Conservation (phyloP, 2,888 invertebrate genomes). For the Dascillus cervinus region DNA sequence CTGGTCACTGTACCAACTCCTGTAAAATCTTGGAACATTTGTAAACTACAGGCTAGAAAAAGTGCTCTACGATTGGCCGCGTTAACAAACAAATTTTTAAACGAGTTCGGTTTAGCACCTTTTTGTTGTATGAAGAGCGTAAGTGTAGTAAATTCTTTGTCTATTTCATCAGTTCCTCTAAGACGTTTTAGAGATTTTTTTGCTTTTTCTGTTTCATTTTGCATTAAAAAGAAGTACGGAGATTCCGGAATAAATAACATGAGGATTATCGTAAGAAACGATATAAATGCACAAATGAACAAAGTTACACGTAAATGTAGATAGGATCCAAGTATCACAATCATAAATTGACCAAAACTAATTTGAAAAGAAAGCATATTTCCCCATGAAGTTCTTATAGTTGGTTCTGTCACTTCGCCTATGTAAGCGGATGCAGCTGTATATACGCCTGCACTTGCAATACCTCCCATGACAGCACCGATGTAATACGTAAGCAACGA, state of each 20-base stretch:
- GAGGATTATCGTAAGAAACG: slow-evolving; percentile 49
- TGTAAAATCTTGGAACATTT: slow-evolving; percentile 27
- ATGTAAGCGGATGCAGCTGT: slow-evolving; percentile 27
- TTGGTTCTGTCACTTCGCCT: slow-evolving; percentile 30
- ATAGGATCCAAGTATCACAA: slow-evolving; percentile 50
- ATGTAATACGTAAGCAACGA: slow-evolving; percentile 27
- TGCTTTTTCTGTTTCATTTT: slow-evolving; percentile 24
- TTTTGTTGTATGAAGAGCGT: slow-evolving; percentile 28
- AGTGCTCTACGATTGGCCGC: slow-evolving; percentile 27
- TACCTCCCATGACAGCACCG: slow-evolving; percentile 26
- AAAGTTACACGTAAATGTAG: no score
- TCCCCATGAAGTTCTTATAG: slow-evolving; percentile 29
- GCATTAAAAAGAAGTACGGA: slow-evolving; percentile 29
- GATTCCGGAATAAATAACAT: slow-evolving; percentile 56
- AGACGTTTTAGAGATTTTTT: slow-evolving; percentile 23
- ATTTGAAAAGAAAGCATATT: slow-evolving; percentile 24
- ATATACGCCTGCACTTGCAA: slow-evolving; percentile 26
- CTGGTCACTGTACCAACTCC: slow-evolving; percentile 26
- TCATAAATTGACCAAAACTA: slow-evolving; percentile 25
- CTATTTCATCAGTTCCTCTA: slow-evolving; percentile 21
- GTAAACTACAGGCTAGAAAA: slow-evolving; percentile 24
- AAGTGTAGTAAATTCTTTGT: no score
- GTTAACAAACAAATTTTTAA: slow-evolving; percentile 27
- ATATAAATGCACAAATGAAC: no score
- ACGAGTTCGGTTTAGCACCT: slow-evolving; percentile 28